phyloP scores from a whole-genome alignment of 2,888 invertebrate species.

The Fragum whitleyi region DNA sequence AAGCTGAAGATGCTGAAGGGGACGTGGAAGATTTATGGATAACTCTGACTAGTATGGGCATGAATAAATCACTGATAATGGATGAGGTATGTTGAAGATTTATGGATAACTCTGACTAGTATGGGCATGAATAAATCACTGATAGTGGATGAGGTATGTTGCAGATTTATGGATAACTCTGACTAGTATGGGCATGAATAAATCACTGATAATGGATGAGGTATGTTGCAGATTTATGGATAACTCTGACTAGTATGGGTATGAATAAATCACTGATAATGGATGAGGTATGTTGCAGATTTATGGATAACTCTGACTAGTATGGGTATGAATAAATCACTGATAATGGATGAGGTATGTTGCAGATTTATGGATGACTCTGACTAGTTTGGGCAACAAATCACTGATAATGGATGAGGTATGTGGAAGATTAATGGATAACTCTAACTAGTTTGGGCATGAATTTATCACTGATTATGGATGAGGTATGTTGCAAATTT shows the following conservation, averaged over 20 bases:
- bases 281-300: conserved; percentile 83
- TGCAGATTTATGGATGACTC: conserved; percentile 85
- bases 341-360: conserved; percentile 83
- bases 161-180: conserved; percentile 86
- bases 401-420: conserved; percentile 84
- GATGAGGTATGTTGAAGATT: conserved; percentile 85
- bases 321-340: conserved; percentile 85
- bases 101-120: conserved; percentile 85
- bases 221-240: conserved; percentile 85
- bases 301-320: conserved; percentile 85
- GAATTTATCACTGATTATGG: conserved; percentile 83
- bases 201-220: conserved; percentile 83
- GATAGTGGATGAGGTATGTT: conserved; percentile 83
- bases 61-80: conserved; percentile 82
- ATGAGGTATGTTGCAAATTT: conserved; percentile 83
- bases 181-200: conserved; percentile 85
- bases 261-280: conserved; percentile 83
- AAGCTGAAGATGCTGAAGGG: conserved; percentile 85
- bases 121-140: conserved; percentile 85
- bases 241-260: conserved; percentile 85
- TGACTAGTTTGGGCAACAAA: conserved; percentile 85
- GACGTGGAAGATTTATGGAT: conserved; percentile 85
- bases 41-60: conserved; percentile 85
- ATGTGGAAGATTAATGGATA: conserved; percentile 83
- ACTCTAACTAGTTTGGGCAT: conserved; percentile 85